Percentiles rank a stretch among this genome's conserved stretches.
Evolutionary conservation across 2,797 vertebrate genomes (phyloP).

Genomic region (Acanthopagrus latus): DNA sequence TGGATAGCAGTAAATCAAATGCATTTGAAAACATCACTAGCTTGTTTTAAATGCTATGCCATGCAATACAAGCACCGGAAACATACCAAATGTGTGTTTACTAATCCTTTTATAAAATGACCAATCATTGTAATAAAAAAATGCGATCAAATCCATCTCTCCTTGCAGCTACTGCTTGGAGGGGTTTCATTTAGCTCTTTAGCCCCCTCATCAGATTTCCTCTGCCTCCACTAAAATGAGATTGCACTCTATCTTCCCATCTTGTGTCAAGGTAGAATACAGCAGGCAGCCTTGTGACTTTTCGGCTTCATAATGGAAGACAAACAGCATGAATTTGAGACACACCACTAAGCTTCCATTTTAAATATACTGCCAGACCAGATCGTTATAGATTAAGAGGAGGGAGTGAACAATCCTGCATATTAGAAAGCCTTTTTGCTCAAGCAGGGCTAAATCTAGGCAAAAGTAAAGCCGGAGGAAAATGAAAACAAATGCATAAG

Average conservation of each 20-base stretch:
- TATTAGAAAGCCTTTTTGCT: slow-evolving; percentile 69
- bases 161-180: slow-evolving; percentile 39
- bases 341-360: slow-evolving; percentile 70
- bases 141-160: slow-evolving; percentile 24
- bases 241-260: slow-evolving; percentile 68
- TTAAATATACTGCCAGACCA: slow-evolving; percentile 70
- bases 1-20: slow-evolving; percentile 31
- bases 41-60: slow-evolving; percentile 20
- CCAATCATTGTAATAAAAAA: slow-evolving; percentile 50
- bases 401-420: slow-evolving; percentile 52
- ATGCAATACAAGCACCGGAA: slow-evolving; percentile 10
- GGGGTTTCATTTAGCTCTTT: slow-evolving; percentile 66
- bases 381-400: slow-evolving; percentile 75
- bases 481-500: slow-evolving; percentile 83
- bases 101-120: slow-evolving; percentile 42
- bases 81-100: slow-evolving; percentile 18
- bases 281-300: slow-evolving; percentile 57
- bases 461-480: slow-evolving; percentile 73
- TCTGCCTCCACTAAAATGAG: slow-evolving; percentile 63
- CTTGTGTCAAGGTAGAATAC: slow-evolving; percentile 59
- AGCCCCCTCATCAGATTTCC: slow-evolving; percentile 53
- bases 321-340: slow-evolving; percentile 64
- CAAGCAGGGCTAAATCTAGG: slow-evolving; percentile 70
- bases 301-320: slow-evolving; percentile 65
- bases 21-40: slow-evolving; percentile 40